Base-by-base conservation (phyloP, 2,113 vertebrate genomes). In the Alexandromys fortis region DNA sequence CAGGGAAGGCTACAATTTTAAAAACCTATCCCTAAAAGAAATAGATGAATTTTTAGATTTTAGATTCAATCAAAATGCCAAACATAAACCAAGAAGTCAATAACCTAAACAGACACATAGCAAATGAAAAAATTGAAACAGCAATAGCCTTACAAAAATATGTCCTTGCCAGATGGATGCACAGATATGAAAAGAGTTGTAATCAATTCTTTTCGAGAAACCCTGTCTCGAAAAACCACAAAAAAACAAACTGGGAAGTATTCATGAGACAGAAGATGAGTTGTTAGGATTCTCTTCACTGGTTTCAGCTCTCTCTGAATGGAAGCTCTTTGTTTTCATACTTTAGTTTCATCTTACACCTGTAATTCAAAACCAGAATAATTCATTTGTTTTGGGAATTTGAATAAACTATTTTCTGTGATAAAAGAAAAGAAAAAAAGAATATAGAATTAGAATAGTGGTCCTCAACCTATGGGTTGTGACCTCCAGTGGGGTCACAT, bases 401-500 rank as follows among this genome's bases (percentile, higher is more conserved):
- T 91, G 42, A 96, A 95, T 93, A 94, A 96, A 96, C 33, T 67
- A 17, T n/a, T 94, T 82, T 89, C 35, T 79, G 85, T 91, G 35
- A 26, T 91, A 61, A 93, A 28, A 90, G 47, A 92, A 91, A 73
- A 35, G 49, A 52, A 52, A 52, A 61, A 92, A 28, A 90, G 33
- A 70, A 70, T 70, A 33, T 17, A 16, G 30, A 70, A 17, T 5
- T 70, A 70, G 33, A 70, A 33, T 14, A 70, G 67, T 35, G 30
- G 33, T 33, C 16, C 33, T 70, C 33, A 70, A 33, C 33, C 13
- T 70, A 33, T 70, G 33, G 12, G 30, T 35, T 14, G 6, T 70
- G 30, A 70, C 67, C 33, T 6, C 67, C 33, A 70, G 30, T 16
- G 67, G 30, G 14, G 30, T 35, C 67, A 70, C 67, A 70, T 70